A percentile compares a stretch with the other conserved stretches of the same genome.
Conservation (phyloP, 2,888 invertebrate genomes). For the Calephelis perditalis region DNA sequence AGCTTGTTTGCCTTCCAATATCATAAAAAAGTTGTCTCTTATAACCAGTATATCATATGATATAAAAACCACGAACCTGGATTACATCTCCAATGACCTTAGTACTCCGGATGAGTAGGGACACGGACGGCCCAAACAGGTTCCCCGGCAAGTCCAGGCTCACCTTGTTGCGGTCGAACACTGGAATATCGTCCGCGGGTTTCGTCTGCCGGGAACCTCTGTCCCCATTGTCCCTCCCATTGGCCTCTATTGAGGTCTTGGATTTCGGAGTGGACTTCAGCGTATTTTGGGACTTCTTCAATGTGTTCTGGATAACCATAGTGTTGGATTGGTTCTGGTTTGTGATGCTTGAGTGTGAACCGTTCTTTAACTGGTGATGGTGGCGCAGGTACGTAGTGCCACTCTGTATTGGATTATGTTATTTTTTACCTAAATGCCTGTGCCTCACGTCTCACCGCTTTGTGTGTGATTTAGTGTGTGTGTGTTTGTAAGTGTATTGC, state of each 20-base stretch:
- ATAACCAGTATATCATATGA: not conserved
- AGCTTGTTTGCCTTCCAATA: too few relatives aligned
- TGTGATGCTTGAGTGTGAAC: constrained; percentile 16
- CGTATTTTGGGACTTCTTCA: not conserved
- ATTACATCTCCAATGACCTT: constrained; percentile 82
- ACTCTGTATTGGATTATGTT: constrained; percentile 39
- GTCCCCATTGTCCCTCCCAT: constrained; percentile 27
- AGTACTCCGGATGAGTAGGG: constrained; percentile 81
- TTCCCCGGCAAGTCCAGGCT: constrained; percentile 82
- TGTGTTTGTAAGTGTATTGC: constrained; percentile 20
- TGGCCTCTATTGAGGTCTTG: not conserved
- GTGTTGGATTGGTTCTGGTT: constrained; percentile 3
- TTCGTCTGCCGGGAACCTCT: constrained; percentile 47
- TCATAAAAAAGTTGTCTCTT: not conserved
- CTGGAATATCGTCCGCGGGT: constrained; percentile 75
- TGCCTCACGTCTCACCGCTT: constrained; percentile 25
- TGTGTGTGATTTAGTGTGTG: constrained; percentile 15
- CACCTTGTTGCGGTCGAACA: constrained; percentile 81
- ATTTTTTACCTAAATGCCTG: constrained; percentile 19
- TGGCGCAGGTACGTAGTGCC: constrained; percentile 56
- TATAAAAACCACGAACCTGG: constrained; percentile 67
- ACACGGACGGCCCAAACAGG: constrained; percentile 83
- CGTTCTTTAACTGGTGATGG: constrained; percentile 23
- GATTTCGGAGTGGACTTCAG: not conserved
- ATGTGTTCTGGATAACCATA: constrained; percentile 15